Conservation (phyloP, 2,113 vertebrate species). For the Vanacampus margaritifer region DNA sequence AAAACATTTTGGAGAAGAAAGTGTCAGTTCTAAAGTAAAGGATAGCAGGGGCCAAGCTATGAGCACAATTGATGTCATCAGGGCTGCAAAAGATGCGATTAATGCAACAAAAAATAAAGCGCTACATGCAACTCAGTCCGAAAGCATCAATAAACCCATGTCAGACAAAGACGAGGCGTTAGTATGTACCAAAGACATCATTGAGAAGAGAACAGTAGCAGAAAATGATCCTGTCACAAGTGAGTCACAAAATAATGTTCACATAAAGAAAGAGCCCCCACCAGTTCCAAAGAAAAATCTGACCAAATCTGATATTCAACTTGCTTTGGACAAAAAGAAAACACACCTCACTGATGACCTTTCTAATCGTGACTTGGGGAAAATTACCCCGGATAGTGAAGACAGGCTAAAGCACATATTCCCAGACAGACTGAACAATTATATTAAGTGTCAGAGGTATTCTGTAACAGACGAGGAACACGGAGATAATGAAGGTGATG, state of each 20-base stretch:
- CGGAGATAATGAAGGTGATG: conserved; percentile 26
- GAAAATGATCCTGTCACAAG: conserved; percentile 20
- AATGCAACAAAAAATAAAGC: conserved; percentile 53
- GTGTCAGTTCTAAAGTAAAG: conserved; percentile 24
- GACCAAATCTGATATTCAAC: conserved; percentile 48
- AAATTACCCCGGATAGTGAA: conserved; percentile 34
- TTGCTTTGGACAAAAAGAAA: conserved; percentile 34
- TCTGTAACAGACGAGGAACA: conserved; percentile 35
- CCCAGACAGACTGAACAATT: conserved; percentile 72
- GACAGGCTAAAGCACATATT: conserved; percentile 60
- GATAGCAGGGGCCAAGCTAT: conserved; percentile 27
- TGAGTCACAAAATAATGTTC: conserved; percentile 11
- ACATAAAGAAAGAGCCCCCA: conserved; percentile 45
- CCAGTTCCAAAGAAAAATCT: conserved; percentile 59
- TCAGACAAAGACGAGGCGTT: conserved; percentile 25
- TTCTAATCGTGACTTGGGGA: conserved; percentile 12
- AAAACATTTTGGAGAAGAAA: conserved; percentile 9
- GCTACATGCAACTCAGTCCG: conserved; percentile 27
- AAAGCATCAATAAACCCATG: conserved; percentile 18
- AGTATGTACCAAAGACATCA: conserved; percentile 9
- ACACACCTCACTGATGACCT: conserved; percentile 1
- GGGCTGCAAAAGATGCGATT: conserved; percentile 62
- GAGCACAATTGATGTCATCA: conserved; percentile 55
- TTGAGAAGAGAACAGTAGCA: not conserved
- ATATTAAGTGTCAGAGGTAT: conserved; percentile 71